phyloP scores from a whole-genome alignment of 2,888 invertebrate genomes.

The Esperia sulphurella region DNA sequence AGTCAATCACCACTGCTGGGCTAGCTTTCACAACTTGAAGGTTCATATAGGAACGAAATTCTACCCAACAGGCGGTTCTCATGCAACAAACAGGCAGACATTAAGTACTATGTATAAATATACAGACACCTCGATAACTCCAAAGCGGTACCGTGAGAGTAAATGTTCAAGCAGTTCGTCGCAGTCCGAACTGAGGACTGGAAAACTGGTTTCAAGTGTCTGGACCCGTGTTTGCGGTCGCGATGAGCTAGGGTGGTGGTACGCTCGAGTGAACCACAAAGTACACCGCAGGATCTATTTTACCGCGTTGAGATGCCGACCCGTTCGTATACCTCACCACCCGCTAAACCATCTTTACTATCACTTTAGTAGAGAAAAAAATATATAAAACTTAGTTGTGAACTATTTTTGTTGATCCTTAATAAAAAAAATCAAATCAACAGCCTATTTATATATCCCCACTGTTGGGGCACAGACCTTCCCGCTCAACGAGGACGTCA shows the following conservation, averaged over 20 bases:
- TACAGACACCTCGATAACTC: slow-evolving; percentile 6
- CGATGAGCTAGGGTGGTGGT: slow-evolving; percentile 45
- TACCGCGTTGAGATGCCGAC: neutral
- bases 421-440: too few species aligned
- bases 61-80: too few species aligned
- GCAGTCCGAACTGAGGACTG: slow-evolving; percentile 24
- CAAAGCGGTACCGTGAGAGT: slow-evolving; percentile 24
- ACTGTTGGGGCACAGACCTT: too few species aligned
- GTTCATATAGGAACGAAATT: too few species aligned
- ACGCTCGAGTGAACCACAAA: slow-evolving; percentile 61
- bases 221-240: slow-evolving; percentile 61
- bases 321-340: slow-evolving; percentile 17
- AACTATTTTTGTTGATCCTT: too few species aligned
- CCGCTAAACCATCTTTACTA: slow-evolving; percentile 29
- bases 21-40: too few species aligned
- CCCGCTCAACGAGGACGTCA: too few species aligned
- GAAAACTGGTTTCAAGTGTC: slow-evolving; percentile 58
- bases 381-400: too few species aligned
- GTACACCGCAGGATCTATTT: slow-evolving; percentile 37
- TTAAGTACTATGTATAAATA: too few species aligned
- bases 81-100: too few species aligned
- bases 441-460: too few species aligned
- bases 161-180: slow-evolving; percentile 29
- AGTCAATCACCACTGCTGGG: neutral
- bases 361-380: too few species aligned